Evolutionary conservation across 2,888 invertebrate species (phyloP), one percentile per base, ranked within the genome.

Genomic region (Drosophila stalkeri): DNA sequence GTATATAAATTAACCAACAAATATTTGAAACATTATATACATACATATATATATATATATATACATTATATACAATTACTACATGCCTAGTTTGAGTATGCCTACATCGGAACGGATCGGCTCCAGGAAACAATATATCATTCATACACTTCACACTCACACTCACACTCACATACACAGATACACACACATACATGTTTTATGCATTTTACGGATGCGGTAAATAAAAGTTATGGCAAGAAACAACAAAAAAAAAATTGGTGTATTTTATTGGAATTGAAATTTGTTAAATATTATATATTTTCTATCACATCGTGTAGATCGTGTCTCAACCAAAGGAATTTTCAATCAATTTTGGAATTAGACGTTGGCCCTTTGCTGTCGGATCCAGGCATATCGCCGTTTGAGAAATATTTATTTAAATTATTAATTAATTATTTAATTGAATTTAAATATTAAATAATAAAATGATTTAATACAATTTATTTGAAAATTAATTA

Each of bases 221-320:
- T 63, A 64, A 79, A 79, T 80, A 79, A 70, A 79, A 79, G 62
- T 77, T 70, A 73, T 80, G 69, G 59, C 65, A 75, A 79, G 61
- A 47, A 35, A 27, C 27, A 47, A 55, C 23, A n/a, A 8, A 55
- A 69, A 12, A 33, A 27, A 1, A 49, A 49, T 2, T 27, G 3
- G 27, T 27, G 27, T 27, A 27, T 51, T 51, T 51, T 18, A 49
- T 49, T 31, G 5, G 9, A 31, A 27, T 6, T 27, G 27, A 3
- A 27, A 27, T 27, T 27, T 27, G 27, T 27, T 27, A 27, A 27
- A 27, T 27, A 27, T 6, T 27, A 27, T 27, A 27, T 27, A 27
- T 27, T 27, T 27, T 27, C 6, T 27, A 6, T 6, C 6, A 27
- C 27, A 27, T 27, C 27, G 27, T 3, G 4, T 27, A 27, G 27